Percentiles rank a stretch among this genome's conserved stretches.
phyloP scores from a whole-genome alignment of 1,140 invertebrate genomes.

The Sipha flava region DNA sequence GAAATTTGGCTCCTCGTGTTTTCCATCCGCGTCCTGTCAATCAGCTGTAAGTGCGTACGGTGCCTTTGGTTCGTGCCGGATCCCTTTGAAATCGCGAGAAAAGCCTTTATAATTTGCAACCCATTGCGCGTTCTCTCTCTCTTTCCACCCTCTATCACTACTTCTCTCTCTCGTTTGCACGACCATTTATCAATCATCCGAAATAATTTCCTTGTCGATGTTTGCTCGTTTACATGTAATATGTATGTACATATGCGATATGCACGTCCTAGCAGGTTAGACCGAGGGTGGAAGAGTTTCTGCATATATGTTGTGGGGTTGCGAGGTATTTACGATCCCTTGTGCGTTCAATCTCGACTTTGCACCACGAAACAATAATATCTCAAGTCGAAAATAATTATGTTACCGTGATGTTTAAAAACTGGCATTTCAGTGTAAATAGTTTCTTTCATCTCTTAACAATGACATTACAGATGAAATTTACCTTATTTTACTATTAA shows the following conservation, averaged over 20 bases:
- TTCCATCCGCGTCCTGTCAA: background rate
- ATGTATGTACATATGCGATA: background rate
- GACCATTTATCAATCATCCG: conserved; percentile 6
- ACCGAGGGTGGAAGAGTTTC: too few species aligned
- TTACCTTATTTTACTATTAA: too few species aligned
- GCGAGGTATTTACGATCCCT: background rate
- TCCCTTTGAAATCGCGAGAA: background rate
- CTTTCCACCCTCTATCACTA: too few species aligned
- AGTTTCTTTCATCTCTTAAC: too few species aligned
- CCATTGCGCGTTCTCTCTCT: background rate
- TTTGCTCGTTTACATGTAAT: conserved; percentile 11
- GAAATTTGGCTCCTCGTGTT: too few species aligned
- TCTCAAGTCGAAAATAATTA: too few species aligned
- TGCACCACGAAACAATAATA: background rate
- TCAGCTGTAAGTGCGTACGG: background rate
- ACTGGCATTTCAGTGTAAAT: too few species aligned
- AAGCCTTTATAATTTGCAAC: background rate
- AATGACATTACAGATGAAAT: too few species aligned
- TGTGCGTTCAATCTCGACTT: background rate
- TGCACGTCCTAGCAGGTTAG: too few species aligned
- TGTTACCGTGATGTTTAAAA: too few species aligned
- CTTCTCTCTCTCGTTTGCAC: background rate
- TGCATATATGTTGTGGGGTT: too few species aligned
- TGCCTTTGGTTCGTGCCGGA: background rate
- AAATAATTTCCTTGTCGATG: background rate